Evolutionary conservation across 2,888 invertebrate species (phyloP).

Genomic region (Heteromurus nitidus): DNA sequence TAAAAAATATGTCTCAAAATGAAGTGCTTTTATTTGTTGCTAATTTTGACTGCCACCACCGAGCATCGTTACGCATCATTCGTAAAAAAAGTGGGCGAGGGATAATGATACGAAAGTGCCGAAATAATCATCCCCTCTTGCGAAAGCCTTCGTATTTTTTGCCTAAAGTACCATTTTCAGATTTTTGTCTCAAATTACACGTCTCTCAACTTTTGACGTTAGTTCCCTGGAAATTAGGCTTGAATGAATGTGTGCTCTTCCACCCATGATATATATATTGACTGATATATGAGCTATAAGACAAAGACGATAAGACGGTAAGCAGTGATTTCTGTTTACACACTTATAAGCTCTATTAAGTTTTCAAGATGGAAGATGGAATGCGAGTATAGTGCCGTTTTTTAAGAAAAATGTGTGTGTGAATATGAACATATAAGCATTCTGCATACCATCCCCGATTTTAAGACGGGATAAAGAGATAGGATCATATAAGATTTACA

Average conservation of each 20-base stretch:
- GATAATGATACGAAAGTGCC: constrained; percentile 58
- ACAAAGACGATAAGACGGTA: no score
- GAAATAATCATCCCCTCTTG: constrained; percentile 55
- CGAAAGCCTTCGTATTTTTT: no score
- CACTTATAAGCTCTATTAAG: no score
- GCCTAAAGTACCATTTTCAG: no score
- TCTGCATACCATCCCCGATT: constrained; percentile 23
- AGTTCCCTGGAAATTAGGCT: no score
- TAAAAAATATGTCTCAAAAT: background rate
- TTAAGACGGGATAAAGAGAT: constrained; percentile 17
- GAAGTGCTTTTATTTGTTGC: background rate
- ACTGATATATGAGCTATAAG: no score
- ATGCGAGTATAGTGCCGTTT: background rate
- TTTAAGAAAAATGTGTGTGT: background rate
- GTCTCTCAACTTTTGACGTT: no score
- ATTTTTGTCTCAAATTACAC: no score
- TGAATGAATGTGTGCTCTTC: no score
- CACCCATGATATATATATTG: no score
- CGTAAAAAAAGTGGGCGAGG: constrained; percentile 20
- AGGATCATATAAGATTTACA: constrained; percentile 45
- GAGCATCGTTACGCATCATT: constrained; percentile 8
- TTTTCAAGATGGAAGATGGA: no score
- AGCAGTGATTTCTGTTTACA: background rate
- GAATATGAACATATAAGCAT: background rate
- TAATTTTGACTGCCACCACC: background rate